phyloP scores from a whole-genome alignment of 2,113 vertebrate species.

The Delphinus delphis region DNA sequence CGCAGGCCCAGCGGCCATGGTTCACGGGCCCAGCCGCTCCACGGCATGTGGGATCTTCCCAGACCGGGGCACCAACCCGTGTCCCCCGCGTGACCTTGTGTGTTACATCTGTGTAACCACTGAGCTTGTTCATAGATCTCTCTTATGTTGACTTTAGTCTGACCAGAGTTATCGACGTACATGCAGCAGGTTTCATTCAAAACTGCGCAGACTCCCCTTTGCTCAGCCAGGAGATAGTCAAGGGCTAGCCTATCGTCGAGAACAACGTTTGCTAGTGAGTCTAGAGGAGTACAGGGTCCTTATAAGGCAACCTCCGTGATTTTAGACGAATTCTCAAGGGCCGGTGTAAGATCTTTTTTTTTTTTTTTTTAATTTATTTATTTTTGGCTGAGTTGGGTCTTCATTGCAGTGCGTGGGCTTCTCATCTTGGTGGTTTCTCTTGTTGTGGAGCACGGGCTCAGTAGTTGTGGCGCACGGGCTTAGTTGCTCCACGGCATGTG shows the following conservation, averaged over 20 bases:
- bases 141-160: neutral
- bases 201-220: neutral
- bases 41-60: no score
- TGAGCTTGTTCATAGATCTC: neutral
- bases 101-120: neutral
- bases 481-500: no score
- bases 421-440: no score
- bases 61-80: no score
- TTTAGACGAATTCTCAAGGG: neutral
- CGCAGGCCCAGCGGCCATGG: no score
- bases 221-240: neutral
- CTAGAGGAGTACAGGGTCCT: neutral
- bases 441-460: no score
- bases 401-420: no score
- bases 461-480: no score
- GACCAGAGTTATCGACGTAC: neutral
- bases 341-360: neutral
- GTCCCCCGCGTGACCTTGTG: neutral
- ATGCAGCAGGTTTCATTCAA: neutral
- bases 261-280: neutral
- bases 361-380: no score
- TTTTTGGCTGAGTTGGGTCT: no score
- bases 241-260: neutral
- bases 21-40: no score
- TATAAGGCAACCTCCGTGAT: neutral